phyloP scores from a whole-genome alignment of 1,140 invertebrate species.

The Drosophila sp. region DNA sequence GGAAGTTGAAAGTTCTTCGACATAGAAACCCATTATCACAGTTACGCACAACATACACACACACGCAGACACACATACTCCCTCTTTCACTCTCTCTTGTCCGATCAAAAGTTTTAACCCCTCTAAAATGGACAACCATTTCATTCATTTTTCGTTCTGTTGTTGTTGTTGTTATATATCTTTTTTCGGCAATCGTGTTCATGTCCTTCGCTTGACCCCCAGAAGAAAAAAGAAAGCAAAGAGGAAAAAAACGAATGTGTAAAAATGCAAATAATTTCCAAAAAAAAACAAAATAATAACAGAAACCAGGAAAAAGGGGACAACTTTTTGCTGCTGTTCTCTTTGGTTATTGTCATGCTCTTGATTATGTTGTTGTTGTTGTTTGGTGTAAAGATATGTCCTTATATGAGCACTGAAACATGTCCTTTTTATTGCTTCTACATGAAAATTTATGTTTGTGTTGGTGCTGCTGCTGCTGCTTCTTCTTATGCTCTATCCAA shows the following conservation, averaged over 20 bases:
- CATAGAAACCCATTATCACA: conserved; percentile 81
- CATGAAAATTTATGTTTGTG: conserved; percentile 78
- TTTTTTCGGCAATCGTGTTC: conserved; percentile 30
- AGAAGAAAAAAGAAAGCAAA: conserved; percentile 4
- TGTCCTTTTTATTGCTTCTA: conserved; percentile 79
- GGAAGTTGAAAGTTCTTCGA: conserved; percentile 78
- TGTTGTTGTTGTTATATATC: conserved; percentile 14
- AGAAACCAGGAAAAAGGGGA: not conserved
- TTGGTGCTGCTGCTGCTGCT: conserved; percentile 46
- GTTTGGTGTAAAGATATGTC: conserved; percentile 10
- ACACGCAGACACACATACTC: not conserved
- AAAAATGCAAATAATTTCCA: conserved; percentile 79
- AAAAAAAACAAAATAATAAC: conserved; percentile 7
- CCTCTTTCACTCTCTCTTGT: conserved; percentile 20
- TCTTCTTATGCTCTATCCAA: conserved; percentile 22
- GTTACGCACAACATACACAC: conserved; percentile 51
- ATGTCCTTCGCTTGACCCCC: conserved; percentile 75
- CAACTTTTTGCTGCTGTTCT: conserved; percentile 11
- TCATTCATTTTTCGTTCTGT: conserved; percentile 63
- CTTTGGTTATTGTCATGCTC: conserved; percentile 75
- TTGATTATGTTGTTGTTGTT: conserved; percentile 70
- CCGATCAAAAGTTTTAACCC: conserved; percentile 77
- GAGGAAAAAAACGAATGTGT: conserved; percentile 50
- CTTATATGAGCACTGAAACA: conserved; percentile 61
- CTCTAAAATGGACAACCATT: conserved; percentile 74